phyloP scores from a whole-genome alignment of 2,797 vertebrate genomes.

The Mus spretus region DNA sequence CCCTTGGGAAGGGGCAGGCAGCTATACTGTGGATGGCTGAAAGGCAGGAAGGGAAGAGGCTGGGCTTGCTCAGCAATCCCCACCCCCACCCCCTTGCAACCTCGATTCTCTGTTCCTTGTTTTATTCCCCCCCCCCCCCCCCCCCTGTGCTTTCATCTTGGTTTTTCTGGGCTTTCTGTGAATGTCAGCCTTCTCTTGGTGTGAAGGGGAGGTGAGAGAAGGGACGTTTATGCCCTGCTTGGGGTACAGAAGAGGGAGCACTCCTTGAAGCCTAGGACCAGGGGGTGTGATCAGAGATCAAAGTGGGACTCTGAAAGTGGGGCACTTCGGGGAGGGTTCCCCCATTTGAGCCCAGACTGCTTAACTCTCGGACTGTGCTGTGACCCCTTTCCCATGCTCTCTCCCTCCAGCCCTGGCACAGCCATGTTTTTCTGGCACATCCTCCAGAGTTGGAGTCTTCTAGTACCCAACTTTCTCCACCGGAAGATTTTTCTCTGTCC shows the following conservation, averaged over 20 bases:
- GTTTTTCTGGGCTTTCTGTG: slow-evolving; percentile 76
- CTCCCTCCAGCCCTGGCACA: neutral
- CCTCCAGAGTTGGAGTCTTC: neutral
- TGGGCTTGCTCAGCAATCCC: neutral
- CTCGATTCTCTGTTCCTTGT: neutral
- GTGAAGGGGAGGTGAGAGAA: slow-evolving; percentile 76
- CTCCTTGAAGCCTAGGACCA: slow-evolving; percentile 14
- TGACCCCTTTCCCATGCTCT: neutral
- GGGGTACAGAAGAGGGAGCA: neutral
- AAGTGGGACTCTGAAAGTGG: slow-evolving; percentile 54
- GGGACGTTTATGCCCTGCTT: slow-evolving; percentile 57
- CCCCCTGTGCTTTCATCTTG: slow-evolving; percentile 52
- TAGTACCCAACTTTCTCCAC: neutral
- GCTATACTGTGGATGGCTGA: neutral
- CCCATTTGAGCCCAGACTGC: neutral
- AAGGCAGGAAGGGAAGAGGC: neutral
- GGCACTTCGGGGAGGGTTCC: neutral
- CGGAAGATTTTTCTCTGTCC: neutral
- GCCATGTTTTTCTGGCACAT: neutral
- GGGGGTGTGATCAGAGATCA: neutral
- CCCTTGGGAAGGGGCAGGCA: neutral
- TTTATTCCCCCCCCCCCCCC: neutral
- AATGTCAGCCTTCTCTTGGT: slow-evolving; percentile 76
- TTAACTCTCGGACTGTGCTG: neutral
- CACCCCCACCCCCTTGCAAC: neutral